Evolutionary conservation across 2,113 vertebrate species (phyloP), one percentile per base, ranked within the genome.

Genomic region (Ceyx cyanopectus): DNA sequence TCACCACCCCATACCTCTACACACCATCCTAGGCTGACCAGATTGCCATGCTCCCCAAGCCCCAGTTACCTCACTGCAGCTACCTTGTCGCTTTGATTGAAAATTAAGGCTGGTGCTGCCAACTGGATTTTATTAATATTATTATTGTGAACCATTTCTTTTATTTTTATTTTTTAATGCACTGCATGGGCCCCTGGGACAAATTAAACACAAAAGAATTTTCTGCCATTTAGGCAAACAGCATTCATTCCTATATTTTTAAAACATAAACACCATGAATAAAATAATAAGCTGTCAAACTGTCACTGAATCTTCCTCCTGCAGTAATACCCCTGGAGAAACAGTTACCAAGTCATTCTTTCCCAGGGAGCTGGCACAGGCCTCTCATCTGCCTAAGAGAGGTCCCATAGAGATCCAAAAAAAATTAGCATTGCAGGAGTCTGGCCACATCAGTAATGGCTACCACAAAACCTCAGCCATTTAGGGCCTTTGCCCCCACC

Each of bases 211-310:
- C 20, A 88, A 96, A 90, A 96, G 69, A 0, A 5, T 95, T 96
- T 96, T 95, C 94, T 92, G 75, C 77, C 79, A 66, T 84, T 96
- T 86, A 95, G 69, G 84, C 87, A 96, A 97, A 93, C n/a, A 29
- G 48, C 58, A 95, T 84, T 89, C 57, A 74, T 90, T 94, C 73
- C 73, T 73, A 48, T 53, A 37, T 85, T 87, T 96, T 58, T 18
- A 72, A 96, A 96, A 96, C 62, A 67, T 54, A 94, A 89, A 95
- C 58, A 85, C 73, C 13, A 67, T 97, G 95, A 97, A 97, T 97
- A 96, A 96, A 97, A 96, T 77, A 96, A 91, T 90, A 97, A 92
- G 82, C 58, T 40, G 14, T 51, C 27, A 22, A 91, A 89, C 85
- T 89, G 61, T 57, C 81, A 93, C 4, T 34, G 78, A 94, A 91